Evolutionary conservation across 2,797 vertebrate genomes (phyloP).

Genomic region (Cirrhinus mrigala): DNA sequence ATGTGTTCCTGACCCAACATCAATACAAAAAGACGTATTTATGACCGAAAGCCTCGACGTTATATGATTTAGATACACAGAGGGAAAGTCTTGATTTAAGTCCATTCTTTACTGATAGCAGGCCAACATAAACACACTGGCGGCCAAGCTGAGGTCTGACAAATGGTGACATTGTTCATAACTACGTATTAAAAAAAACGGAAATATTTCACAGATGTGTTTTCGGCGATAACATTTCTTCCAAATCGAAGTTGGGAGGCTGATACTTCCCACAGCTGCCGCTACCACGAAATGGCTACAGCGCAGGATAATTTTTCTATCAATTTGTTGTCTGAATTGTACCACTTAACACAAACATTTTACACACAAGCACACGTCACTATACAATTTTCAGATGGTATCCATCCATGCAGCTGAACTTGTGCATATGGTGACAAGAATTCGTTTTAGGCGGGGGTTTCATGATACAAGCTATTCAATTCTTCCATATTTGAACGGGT

Average conservation of each 20-base stretch:
- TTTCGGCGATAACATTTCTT: constrained; percentile 13
- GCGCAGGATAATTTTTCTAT: constrained; percentile 18
- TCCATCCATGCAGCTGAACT: constrained; percentile 32
- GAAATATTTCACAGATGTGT: constrained; percentile 39
- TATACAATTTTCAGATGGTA: constrained; percentile 25
- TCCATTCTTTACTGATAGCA: constrained; percentile 15
- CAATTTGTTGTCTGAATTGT: constrained; percentile 9
- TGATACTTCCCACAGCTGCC: constrained; percentile 15
- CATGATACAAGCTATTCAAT: constrained; percentile 22
- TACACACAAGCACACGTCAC: constrained; percentile 26
- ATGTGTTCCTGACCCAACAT: constrained; percentile 69
- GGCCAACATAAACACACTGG: constrained; percentile 39
- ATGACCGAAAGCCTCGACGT: constrained; percentile 21
- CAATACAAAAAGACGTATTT: constrained; percentile 42
- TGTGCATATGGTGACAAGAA: neutral
- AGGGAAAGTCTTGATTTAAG: constrained; percentile 55
- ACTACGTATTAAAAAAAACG: constrained; percentile 35
- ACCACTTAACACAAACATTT: constrained; percentile 35
- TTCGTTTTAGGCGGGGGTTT: neutral
- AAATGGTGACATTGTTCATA: constrained; percentile 42
- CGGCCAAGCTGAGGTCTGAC: constrained; percentile 29
- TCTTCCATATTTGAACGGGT: neutral
- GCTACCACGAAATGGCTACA: constrained; percentile 24
- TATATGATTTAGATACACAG: constrained; percentile 69
- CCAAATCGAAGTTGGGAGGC: constrained; percentile 21